Conservation (phyloP, 2,113 vertebrate species). For the Corapipo altera region DNA sequence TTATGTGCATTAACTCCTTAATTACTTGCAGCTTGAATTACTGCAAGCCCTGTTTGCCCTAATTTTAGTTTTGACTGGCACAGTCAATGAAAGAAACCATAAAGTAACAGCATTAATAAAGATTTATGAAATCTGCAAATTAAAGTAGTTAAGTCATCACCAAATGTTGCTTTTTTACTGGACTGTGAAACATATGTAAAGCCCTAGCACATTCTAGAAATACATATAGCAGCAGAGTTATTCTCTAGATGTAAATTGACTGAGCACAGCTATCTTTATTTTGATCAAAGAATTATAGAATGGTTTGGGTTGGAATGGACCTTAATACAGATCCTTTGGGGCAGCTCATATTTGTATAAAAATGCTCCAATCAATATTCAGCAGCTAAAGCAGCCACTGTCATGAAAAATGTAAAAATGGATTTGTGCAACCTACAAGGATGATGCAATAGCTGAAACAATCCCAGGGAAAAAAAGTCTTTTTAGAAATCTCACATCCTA, state of each 20-base stretch:
- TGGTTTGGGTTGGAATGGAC: background rate
- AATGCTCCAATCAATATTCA: background rate
- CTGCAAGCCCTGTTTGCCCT: background rate
- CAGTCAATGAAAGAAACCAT: background rate
- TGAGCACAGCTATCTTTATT: background rate
- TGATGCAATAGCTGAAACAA: background rate
- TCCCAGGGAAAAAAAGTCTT: background rate
- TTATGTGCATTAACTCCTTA: slow-evolving; percentile 6
- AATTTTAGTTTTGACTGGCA: background rate
- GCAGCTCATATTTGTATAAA: background rate
- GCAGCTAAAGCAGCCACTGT: background rate
- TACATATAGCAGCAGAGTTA: background rate
- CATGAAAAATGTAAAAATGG: background rate
- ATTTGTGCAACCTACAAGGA: background rate
- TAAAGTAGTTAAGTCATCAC: background rate
- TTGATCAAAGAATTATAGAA: background rate
- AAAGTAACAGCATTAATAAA: background rate
- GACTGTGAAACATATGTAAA: background rate
- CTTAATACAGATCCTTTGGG: background rate
- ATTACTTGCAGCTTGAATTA: background rate
- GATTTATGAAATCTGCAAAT: background rate
- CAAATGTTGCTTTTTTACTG: background rate
- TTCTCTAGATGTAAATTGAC: background rate
- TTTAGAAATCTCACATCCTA: background rate
- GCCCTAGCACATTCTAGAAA: background rate